Percentiles rank a stretch among this genome's conserved stretches.
Conservation (phyloP, 2,888 invertebrate genomes). For the Nasonia oneida region DNA sequence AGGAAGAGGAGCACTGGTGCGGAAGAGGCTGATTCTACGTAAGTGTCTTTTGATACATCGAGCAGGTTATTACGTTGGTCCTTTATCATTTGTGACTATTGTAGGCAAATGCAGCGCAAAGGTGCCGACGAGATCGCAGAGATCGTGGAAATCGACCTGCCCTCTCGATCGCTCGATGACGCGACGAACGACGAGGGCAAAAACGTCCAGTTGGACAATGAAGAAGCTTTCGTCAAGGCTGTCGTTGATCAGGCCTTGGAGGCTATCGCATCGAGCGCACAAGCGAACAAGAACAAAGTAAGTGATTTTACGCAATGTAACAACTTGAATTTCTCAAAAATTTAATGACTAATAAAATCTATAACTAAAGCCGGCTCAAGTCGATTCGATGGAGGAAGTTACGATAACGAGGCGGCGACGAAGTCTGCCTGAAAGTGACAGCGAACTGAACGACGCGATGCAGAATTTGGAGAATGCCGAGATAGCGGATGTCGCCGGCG, state of each 20-base stretch:
- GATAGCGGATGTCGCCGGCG: slow-evolving; percentile 70
- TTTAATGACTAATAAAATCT: not conserved
- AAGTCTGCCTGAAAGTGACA: slow-evolving; percentile 67
- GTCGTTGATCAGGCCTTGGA: slow-evolving; percentile 49
- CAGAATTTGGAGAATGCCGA: slow-evolving; percentile 76
- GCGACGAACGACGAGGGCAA: slow-evolving; percentile 51
- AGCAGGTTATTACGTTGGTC: too few relatives aligned
- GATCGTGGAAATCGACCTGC: slow-evolving; percentile 75
- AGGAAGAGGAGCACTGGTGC: slow-evolving; percentile 67
- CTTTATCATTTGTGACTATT: not conserved
- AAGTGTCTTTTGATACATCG: not conserved
- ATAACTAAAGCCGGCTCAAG: not conserved
- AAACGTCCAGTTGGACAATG: slow-evolving; percentile 50
- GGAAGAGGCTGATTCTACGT: slow-evolving; percentile 58
- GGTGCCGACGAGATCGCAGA: slow-evolving; percentile 72
- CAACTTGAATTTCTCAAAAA: not conserved
- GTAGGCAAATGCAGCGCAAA: slow-evolving; percentile 68
- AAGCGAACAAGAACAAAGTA: slow-evolving; percentile 18
- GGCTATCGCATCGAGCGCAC: slow-evolving; percentile 34
- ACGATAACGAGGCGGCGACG: slow-evolving; percentile 63
- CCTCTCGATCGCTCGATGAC: slow-evolving; percentile 62
- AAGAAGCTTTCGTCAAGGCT: slow-evolving; percentile 54
- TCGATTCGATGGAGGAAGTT: not conserved
- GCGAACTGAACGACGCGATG: slow-evolving; percentile 71
- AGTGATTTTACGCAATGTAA: not conserved